phyloP scores from a whole-genome alignment of 92 coral and sea anemone species.

The Phenganax subtilis region DNA sequence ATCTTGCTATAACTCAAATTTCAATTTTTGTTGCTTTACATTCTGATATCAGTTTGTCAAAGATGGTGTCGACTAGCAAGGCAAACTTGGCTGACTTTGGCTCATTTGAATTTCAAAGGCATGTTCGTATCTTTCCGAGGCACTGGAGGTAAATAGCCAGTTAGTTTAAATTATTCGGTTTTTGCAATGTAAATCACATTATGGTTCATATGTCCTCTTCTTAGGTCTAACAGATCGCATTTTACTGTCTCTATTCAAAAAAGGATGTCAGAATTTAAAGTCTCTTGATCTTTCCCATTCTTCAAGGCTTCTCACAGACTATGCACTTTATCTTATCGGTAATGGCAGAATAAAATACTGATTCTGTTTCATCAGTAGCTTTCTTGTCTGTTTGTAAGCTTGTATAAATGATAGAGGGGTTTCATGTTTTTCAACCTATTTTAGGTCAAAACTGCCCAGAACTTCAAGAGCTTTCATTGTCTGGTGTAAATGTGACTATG shows the following conservation, averaged over 20 bases:
- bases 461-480: constrained; percentile 58
- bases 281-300: constrained; percentile 85
- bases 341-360: background rate
- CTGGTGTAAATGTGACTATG: constrained; percentile 73
- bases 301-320: constrained; percentile 73
- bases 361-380: background rate
- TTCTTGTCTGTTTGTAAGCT: background rate
- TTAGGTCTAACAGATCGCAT: constrained; percentile 89
- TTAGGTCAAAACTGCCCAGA: constrained; percentile 72
- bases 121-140: constrained; percentile 63
- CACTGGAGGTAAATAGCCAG: constrained; percentile 46
- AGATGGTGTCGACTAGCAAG: constrained; percentile 75
- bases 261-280: constrained; percentile 65
- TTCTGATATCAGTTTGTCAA: constrained; percentile 59
- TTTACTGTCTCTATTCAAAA: constrained; percentile 66
- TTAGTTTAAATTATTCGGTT: background rate
- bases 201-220: background rate
- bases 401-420: background rate
- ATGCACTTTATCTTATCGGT: constrained; percentile 80
- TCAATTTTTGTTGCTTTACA: background rate
- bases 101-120: constrained; percentile 69
- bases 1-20: background rate
- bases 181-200: background rate
- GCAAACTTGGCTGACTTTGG: constrained; percentile 66
- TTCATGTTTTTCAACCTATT: constrained; percentile 1